These are phyloP conservation scores for Dasysyrphus tricinctus DNA, from an alignment of 2,888 invertebrate species.

Conservation along the genomic window DNA sequence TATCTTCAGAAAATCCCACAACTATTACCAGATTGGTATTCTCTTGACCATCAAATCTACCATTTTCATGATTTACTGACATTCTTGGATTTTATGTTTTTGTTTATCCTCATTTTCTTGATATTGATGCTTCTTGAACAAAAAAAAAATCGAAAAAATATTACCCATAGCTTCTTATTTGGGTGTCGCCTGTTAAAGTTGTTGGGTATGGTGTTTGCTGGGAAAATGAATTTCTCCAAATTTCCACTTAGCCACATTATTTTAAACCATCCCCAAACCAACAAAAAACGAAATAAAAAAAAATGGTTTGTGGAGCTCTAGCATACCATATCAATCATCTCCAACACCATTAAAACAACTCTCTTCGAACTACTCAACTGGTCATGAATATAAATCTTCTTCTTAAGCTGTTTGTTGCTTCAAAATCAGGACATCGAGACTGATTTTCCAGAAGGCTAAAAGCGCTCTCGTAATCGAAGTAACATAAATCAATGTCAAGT, in stretches of 20 bases:
- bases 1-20: slow-evolving; percentile 38
- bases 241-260: slow-evolving; percentile 38
- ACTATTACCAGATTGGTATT: slow-evolving; percentile 46
- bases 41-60: slow-evolving; percentile 33
- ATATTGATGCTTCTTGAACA: slow-evolving; percentile 13
- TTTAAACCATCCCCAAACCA: slow-evolving; percentile 3
- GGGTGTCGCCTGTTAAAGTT: not conserved
- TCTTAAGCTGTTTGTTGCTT: slow-evolving; percentile 74
- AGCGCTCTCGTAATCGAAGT: slow-evolving; percentile 72
- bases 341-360: slow-evolving; percentile 74
- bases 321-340: slow-evolving; percentile 69
- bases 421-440: slow-evolving; percentile 73
- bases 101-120: slow-evolving; percentile 24
- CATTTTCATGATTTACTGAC: slow-evolving; percentile 44
- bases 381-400: slow-evolving; percentile 75
- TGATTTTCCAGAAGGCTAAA: slow-evolving; percentile 69
- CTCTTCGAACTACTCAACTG: slow-evolving; percentile 73
- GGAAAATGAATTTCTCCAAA: slow-evolving; percentile 24
- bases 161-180: not conserved
- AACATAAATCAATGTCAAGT: slow-evolving; percentile 74
- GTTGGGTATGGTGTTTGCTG: not conserved
- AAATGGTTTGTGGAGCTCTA: slow-evolving; percentile 33
- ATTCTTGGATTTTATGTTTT: slow-evolving; percentile 33
- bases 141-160: not conserved
- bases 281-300: slow-evolving; percentile 11